phyloP scores from a whole-genome alignment of 2,113 vertebrate genomes.

The Callipepla californica region DNA sequence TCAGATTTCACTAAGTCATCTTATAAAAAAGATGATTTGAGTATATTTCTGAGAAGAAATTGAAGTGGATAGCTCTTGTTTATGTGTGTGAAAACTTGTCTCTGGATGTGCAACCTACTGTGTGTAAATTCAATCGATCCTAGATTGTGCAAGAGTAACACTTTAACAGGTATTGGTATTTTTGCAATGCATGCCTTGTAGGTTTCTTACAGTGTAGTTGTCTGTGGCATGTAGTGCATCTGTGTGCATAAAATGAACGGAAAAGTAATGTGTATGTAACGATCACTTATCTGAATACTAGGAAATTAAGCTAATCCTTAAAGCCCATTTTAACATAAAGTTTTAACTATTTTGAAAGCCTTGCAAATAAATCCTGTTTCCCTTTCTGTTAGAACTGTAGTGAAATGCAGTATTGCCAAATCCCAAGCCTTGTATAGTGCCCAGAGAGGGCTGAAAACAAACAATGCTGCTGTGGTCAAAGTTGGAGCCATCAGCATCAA shows the following conservation, averaged over 20 bases:
- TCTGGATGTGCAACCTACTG: background rate
- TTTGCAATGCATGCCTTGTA: constrained; percentile 42
- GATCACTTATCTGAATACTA: background rate
- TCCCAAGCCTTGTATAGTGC: constrained; percentile 98
- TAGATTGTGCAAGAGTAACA: background rate
- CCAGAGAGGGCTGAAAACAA: constrained; percentile 93
- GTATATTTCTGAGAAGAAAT: constrained; percentile 13
- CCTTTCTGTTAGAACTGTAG: constrained; percentile 89
- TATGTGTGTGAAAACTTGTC: background rate
- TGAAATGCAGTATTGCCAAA: constrained; percentile 98
- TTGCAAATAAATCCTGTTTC: background rate
- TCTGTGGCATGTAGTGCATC: constrained; percentile 60
- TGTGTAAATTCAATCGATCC: background rate
- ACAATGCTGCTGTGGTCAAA: constrained; percentile 95
- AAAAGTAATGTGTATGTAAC: background rate
- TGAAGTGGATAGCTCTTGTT: constrained; percentile 38
- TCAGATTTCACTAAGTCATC: background rate
- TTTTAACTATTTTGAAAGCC: background rate
- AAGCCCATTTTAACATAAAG: background rate
- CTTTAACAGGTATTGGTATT: background rate
- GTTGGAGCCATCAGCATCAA: constrained; percentile 97
- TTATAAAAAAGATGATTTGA: background rate
- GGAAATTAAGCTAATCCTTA: background rate
- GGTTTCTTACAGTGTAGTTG: background rate
- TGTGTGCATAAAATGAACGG: background rate